These are phyloP conservation scores for Brachynemurus nebulosus DNA, from an alignment of 2,888 invertebrate species.

Conservation along the genomic window DNA sequence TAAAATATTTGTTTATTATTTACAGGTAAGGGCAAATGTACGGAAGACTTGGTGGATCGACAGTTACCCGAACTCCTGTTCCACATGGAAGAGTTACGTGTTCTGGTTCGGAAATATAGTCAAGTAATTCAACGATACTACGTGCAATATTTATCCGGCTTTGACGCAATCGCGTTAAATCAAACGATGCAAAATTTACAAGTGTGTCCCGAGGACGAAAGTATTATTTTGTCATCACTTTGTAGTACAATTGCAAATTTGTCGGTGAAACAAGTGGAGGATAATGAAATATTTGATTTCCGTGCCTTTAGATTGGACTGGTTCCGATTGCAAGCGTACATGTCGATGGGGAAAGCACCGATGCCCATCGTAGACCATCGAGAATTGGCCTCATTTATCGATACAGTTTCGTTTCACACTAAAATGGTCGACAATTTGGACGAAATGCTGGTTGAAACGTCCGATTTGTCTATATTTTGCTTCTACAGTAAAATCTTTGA, in stretches of 20 bases:
- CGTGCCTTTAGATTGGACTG: conserved; percentile 91
- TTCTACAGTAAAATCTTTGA: conserved; percentile 96
- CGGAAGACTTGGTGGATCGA: conserved; percentile 89
- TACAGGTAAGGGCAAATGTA: conserved; percentile 54
- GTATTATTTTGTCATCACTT: conserved; percentile 81
- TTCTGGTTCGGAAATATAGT: conserved; percentile 87
- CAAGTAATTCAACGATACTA: conserved; percentile 96
- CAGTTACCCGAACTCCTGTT: conserved; percentile 94
- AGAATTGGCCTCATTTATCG: conserved; percentile 81
- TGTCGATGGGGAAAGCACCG: conserved; percentile 71
- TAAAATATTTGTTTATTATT: too few species aligned
- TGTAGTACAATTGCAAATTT: conserved; percentile 77
- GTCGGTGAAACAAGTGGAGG: conserved; percentile 90
- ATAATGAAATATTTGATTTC: conserved; percentile 91
- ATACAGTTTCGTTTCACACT: conserved; percentile 92
- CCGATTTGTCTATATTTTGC: conserved; percentile 94
- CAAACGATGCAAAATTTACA: conserved; percentile 68
- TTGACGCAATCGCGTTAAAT: conserved; percentile 86
- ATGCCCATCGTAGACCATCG: conserved; percentile 68
- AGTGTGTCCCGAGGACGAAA: conserved; percentile 87
- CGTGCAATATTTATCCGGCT: conserved; percentile 91
- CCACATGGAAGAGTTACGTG: conserved; percentile 94
- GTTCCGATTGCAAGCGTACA: conserved; percentile 91
- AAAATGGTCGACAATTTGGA: conserved; percentile 97
- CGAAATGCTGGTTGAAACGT: conserved; percentile 91